These are phyloP conservation scores for Charanyca ferruginea DNA, from an alignment of 2,888 invertebrate genomes.

Conservation along the genomic window DNA sequence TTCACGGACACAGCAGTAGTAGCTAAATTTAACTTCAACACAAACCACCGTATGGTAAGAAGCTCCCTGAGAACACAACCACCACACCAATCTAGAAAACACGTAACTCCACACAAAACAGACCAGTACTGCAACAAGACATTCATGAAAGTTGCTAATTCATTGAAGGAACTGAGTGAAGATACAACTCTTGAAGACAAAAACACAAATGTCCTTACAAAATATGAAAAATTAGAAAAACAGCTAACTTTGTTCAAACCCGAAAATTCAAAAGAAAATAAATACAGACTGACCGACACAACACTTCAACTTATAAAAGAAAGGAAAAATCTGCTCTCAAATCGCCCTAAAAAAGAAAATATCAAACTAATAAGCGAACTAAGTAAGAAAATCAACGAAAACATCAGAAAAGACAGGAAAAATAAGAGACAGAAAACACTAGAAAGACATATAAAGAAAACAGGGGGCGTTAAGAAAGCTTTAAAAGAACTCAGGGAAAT, in stretches of 20 bases:
- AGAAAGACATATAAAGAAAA: no score
- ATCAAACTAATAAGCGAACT: neutral
- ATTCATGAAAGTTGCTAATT: neutral
- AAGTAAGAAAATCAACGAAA: neutral
- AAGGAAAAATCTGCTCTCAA: no score
- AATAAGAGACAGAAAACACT: no score
- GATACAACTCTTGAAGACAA: no score
- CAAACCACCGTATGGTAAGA: slow-evolving; percentile 15
- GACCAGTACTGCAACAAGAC: no score
- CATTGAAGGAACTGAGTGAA: neutral
- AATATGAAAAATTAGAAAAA: neutral
- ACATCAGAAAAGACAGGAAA: no score
- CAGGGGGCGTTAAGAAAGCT: no score
- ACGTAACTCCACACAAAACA: neutral
- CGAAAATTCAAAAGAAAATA: neutral
- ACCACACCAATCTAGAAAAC: slow-evolving; percentile 1
- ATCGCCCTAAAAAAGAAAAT: neutral
- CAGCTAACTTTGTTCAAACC: neutral
- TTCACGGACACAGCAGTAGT: slow-evolving; percentile 2
- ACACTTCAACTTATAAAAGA: neutral
- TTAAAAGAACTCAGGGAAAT: no score
- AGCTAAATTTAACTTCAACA: slow-evolving; percentile 3
- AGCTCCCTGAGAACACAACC: neutral
- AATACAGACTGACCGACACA: neutral
- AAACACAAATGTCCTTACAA: no score